Conservation (phyloP, 2,888 invertebrate genomes). For the Caenorhabditis sinica region DNA sequence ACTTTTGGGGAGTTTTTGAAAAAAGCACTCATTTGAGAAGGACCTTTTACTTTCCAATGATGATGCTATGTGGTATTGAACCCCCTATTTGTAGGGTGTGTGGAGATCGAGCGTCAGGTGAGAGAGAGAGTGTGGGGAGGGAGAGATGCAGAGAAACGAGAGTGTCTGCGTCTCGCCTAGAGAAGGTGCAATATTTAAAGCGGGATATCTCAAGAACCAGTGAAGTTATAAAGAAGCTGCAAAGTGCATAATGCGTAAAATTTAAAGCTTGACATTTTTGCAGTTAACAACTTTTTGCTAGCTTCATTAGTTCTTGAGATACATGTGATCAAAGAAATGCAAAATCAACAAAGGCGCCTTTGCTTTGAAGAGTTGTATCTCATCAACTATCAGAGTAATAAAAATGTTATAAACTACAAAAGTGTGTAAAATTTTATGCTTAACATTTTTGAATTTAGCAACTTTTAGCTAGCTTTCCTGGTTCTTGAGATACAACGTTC, state of each 20-base stretch:
- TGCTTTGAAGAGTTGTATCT: not conserved
- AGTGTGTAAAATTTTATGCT: not conserved
- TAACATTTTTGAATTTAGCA: not conserved
- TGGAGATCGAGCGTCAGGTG: constrained; percentile 79
- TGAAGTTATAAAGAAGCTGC: not conserved
- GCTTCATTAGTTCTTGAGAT: not conserved
- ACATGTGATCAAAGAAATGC: not conserved
- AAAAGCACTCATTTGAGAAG: not conserved
- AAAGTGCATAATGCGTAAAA: not conserved
- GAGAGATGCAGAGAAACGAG: not conserved
- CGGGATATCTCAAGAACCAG: not conserved
- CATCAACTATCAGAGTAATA: not conserved
- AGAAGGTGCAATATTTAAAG: not conserved
- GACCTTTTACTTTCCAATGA: not conserved
- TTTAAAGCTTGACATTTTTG: not conserved
- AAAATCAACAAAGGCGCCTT: too few relatives aligned
- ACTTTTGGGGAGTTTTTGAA: not conserved
- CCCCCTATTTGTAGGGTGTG: constrained; percentile 70
- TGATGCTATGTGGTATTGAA: constrained; percentile 12
- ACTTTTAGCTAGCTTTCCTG: not conserved
- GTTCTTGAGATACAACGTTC: not conserved
- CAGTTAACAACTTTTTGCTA: constrained; percentile 1
- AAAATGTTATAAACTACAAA: not conserved
- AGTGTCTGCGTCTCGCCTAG: constrained; percentile 1
- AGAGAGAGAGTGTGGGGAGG: not conserved